Conservation (phyloP, 2,888 invertebrate species). For the Diabrotica balteata region DNA sequence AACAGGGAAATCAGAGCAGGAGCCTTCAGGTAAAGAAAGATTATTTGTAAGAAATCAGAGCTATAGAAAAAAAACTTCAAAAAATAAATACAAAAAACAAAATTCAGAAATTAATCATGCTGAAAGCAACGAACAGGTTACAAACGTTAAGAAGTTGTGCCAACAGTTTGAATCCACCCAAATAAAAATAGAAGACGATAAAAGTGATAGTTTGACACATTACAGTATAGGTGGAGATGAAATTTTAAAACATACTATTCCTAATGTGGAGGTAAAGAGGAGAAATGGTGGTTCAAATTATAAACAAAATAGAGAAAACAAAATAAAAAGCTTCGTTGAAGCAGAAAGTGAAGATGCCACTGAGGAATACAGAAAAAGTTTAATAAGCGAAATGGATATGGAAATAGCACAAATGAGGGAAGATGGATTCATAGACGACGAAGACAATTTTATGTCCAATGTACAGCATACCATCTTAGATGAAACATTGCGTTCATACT, state of each 20-base stretch:
- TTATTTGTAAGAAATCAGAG: conserved; percentile 21
- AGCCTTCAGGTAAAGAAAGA: conserved; percentile 15
- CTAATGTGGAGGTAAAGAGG: conserved; percentile 16
- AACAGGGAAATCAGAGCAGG: conserved; percentile 19
- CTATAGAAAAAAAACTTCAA: conserved; percentile 15
- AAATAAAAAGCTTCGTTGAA: conserved; percentile 39
- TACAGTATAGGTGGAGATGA: neutral
- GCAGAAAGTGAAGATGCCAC: conserved; percentile 40
- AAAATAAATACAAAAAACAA: conserved; percentile 22
- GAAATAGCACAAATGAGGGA: conserved; percentile 42
- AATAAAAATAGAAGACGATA: neutral
- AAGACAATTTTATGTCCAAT: conserved; percentile 15
- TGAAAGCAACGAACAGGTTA: conserved; percentile 1
- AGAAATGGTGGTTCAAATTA: conserved; percentile 15
- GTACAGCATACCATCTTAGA: neutral
- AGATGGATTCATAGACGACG: conserved; percentile 41
- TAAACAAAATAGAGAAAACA: conserved; percentile 9
- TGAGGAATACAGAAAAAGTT: conserved; percentile 39
- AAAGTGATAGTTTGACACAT: neutral
- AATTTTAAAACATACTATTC: conserved; percentile 6
- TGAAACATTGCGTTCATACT: neutral
- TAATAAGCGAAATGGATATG: conserved; percentile 40
- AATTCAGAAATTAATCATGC: neutral
- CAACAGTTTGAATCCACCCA: conserved; percentile 13
- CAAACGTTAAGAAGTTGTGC: conserved; percentile 12